Evolutionary conservation across 1,140 invertebrate species (phyloP), one percentile per base, ranked within the genome.

Genomic region (Drosophila pandora): DNA sequence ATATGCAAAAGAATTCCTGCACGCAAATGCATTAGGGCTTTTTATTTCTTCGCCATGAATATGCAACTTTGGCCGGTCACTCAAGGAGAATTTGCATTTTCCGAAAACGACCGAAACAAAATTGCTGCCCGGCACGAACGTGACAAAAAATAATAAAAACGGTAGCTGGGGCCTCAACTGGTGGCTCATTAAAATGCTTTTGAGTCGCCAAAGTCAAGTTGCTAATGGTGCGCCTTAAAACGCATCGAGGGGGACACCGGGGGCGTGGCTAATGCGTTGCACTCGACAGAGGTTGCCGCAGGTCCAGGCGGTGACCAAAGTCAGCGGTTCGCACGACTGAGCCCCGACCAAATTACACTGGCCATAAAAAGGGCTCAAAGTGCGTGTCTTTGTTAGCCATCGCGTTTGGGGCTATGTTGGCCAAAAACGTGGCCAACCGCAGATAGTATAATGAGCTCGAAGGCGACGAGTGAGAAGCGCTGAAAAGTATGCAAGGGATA

Each of bases 131-230:
- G 65, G 56, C 59, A 60, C 48, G 72, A 58, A 34, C 12, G 28
- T 22, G 37, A 28, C 32, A 41, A 52, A 59, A 17, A 23, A 13
- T 7, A 49, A 47, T 17, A 34, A 32, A 55, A 60, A 57, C 56
- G 32, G n/a, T 17, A 13, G 30, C 30, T 2, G 5, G 13, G 13
- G 45, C 34, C 43, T 43, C 53, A 62, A 67, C 56, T 48, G 41
- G 62, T 54, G 59, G 77, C 81, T 87, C 81, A 87, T 85, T 85
- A 81, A 87, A 85, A 85, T 77, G 78, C 73, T 39, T 71, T 71
- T 71, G 68, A 71, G 55, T 52, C 68, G 55, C 52, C 54, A 79
- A 75, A 63, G 63, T 47, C 64, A 74, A 83, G 61, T 55, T 76
- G 72, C 61, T 87, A 87, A 87, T 85, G 77, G 69, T 45, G 57